These are phyloP conservation scores for Aeoliscus strigatus DNA, from an alignment of 2,797 vertebrate genomes.

Conservation along the genomic window DNA sequence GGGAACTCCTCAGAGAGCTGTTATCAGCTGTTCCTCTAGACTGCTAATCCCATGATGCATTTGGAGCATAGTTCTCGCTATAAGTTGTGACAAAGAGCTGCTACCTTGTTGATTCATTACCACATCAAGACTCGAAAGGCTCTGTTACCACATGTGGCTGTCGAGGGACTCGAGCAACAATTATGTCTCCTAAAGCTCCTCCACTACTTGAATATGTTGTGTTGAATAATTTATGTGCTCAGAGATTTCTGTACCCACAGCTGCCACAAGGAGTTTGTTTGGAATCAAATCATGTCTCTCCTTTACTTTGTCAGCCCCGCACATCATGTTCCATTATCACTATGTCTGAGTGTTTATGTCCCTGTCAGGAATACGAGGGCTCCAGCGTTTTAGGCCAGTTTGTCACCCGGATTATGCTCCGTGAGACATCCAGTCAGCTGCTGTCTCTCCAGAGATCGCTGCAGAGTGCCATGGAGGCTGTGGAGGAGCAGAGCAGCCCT, in stretches of 20 bases:
- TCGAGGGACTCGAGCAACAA: constrained; percentile 27
- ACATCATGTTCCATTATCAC: too few relatives aligned
- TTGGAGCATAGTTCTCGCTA: constrained; percentile 18
- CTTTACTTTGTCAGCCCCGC: too few relatives aligned
- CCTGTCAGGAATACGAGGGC: constrained; percentile 83
- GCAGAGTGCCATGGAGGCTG: constrained; percentile 90
- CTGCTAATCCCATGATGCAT: constrained; percentile 34
- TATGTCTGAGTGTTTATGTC: neutral
- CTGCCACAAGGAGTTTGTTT: constrained; percentile 22
- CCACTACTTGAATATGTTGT: constrained; percentile 15
- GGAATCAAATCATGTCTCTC: constrained; percentile 10
- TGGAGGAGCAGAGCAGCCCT: constrained; percentile 85
- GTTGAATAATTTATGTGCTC: constrained; percentile 39
- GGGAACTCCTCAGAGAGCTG: constrained; percentile 23
- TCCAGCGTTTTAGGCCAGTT: constrained; percentile 90
- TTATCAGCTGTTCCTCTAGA: constrained; percentile 47
- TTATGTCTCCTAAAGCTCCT: constrained; percentile 25
- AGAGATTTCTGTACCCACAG: constrained; percentile 22
- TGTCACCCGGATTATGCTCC: constrained; percentile 89
- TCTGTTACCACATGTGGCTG: constrained; percentile 29
- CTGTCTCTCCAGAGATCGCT: constrained; percentile 88
- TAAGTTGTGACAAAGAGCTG: constrained; percentile 22
- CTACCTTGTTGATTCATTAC: constrained; percentile 18
- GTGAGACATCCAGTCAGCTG: constrained; percentile 88
- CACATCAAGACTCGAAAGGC: constrained; percentile 15